Evolutionary conservation across 1,140 invertebrate species (phyloP).

Genomic region (Linepithema humile): DNA sequence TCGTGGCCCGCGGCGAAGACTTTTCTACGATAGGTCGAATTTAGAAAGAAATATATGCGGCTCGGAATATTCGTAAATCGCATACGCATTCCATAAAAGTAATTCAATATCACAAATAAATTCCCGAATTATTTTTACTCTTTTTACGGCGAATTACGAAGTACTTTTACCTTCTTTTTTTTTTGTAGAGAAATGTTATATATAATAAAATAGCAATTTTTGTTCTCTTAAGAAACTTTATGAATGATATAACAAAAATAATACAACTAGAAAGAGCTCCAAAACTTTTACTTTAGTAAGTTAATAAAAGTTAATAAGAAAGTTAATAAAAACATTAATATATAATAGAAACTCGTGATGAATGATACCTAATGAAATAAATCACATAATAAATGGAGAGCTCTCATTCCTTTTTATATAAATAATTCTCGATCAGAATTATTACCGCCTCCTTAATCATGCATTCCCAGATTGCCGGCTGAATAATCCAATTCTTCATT

Average conservation of each 20-base stretch:
- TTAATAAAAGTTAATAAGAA: not conserved
- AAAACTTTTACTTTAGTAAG: not conserved
- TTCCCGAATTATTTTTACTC: not conserved
- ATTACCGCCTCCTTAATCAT: slow-evolving; percentile 29
- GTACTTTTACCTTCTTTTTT: not conserved
- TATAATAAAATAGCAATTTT: not conserved
- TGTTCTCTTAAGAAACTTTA: not conserved
- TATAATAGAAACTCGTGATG: not conserved
- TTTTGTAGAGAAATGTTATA: not conserved
- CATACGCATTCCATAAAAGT: slow-evolving; percentile 17
- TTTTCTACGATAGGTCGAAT: slow-evolving; percentile 16
- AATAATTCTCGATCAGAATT: slow-evolving; percentile 22
- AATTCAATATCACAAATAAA: not conserved
- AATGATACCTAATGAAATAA: too few relatives aligned
- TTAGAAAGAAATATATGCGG: slow-evolving; percentile 27
- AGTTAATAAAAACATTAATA: not conserved
- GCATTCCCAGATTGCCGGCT: slow-evolving; percentile 16
- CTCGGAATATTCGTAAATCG: slow-evolving; percentile 2
- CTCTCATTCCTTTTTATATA: not conserved
- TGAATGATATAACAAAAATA: not conserved
- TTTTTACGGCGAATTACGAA: too few relatives aligned
- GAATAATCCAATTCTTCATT: slow-evolving; percentile 46
- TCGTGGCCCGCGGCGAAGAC: slow-evolving; percentile 25
- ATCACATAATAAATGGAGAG: not conserved
- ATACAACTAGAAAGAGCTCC: too few relatives aligned